These are phyloP conservation scores for Dermochelys coriacea DNA, from an alignment of 2,797 vertebrate species.

Conservation along the genomic window DNA sequence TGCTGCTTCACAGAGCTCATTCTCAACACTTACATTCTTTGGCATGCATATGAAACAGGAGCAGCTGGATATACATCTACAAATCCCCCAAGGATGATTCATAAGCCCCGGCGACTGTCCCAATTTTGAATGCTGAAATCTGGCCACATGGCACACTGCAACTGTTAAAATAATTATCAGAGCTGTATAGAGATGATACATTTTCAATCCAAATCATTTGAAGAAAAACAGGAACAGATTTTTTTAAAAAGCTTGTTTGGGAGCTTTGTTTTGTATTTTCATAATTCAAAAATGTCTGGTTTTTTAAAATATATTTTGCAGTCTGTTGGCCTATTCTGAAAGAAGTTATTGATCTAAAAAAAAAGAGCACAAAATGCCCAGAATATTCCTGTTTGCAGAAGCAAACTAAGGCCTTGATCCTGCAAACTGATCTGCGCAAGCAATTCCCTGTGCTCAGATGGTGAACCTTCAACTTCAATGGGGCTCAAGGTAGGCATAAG, in stretches of 20 bases:
- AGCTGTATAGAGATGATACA: background rate
- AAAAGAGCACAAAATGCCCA: too few species aligned
- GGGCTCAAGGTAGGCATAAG: background rate
- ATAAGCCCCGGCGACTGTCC: background rate
- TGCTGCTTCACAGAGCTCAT: background rate
- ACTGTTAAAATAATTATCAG: conserved; percentile 20
- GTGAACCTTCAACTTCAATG: background rate
- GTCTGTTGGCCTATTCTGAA: background rate
- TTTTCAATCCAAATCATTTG: conserved; percentile 13
- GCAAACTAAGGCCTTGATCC: background rate
- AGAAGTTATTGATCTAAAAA: background rate
- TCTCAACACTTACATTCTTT: background rate
- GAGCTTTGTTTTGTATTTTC: background rate
- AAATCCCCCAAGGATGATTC: background rate
- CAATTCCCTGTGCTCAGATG: background rate
- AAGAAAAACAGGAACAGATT: background rate
- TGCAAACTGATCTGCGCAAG: background rate
- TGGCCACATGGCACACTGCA: background rate
- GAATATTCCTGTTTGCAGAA: background rate
- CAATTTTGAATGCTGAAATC: conserved; percentile 42
- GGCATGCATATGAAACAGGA: background rate
- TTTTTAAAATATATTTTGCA: background rate
- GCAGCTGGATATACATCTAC: background rate
- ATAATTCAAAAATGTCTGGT: background rate
- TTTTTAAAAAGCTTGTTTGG: background rate